Base-by-base conservation (phyloP, 92 coral and sea anemone genomes). In the Parazoanthus atlanticus region DNA sequence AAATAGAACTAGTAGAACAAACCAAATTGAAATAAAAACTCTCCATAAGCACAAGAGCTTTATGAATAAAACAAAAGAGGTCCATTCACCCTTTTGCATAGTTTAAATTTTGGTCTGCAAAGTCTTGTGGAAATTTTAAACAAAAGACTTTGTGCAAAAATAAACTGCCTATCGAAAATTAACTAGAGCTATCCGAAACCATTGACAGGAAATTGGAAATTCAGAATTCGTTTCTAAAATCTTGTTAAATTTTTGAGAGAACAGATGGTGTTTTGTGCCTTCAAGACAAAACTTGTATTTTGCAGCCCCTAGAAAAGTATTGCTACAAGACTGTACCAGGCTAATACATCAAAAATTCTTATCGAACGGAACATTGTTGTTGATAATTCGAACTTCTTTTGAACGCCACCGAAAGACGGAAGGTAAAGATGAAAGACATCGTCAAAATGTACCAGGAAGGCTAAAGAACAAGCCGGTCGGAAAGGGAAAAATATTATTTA, bases 241-340 rank as follows among this genome's bases (percentile, higher is more conserved):
- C 61, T 82, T 66, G 86, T 34, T 82, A 82, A 82, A 64, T 64
- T 66, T 65, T 66, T 65, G 54, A 65, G 8, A 36, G 28, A 67
- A n/a, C 76, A 64, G 86, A 82, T 82, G 86, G 86, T 36, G 76
- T 5, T 82, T 78, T 38, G 19, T 69, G 38, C 32, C 65, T 82
- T 66, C 26, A 82, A 82, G 61, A 65, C 75, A 66, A 65, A 66
- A 82, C 73, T 31, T 26, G 67, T 69, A 28, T 69, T 69, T 47
- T 83, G 21, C 40, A n/a, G 33, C 34, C 65, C 34, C n/a, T 28
- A 32, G n/a, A 19, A 29, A 30, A 47, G 26, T 47, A 9, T 47
- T 79, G 64, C 38, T 49, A 49, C 83, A 52, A 54, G 38, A 3
- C 9, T 28, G 19, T 16, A 46, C 66, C n/a, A 12, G 36, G 66